Percentiles rank a stretch among this genome's conserved stretches.
Evolutionary conservation across 1,140 invertebrate species (phyloP).

Genomic region (Adelges cooleyi): DNA sequence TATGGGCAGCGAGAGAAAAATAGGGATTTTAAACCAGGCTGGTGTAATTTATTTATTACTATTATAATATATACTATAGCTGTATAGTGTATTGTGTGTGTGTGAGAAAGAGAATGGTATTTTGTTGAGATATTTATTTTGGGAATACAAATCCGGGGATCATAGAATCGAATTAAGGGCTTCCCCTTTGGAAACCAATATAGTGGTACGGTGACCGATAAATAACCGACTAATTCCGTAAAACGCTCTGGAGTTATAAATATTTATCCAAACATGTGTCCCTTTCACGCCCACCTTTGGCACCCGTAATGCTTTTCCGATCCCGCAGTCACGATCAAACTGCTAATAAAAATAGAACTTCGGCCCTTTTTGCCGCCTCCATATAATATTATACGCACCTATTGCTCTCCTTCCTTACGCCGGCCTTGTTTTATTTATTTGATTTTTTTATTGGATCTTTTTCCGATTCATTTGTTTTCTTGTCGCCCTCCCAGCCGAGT

Average conservation of each 20-base stretch:
- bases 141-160: too few species aligned
- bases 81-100: too few species aligned
- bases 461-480: not conserved
- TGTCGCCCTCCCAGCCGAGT: not conserved
- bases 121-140: too few species aligned
- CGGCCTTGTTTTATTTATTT: not conserved
- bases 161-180: not conserved
- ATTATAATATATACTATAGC: too few species aligned
- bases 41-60: too few species aligned
- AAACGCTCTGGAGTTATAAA: slow-evolving; percentile 14
- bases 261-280: slow-evolving; percentile 26
- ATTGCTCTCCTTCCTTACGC: not conserved
- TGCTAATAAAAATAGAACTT: slow-evolving; percentile 20
- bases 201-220: slow-evolving; percentile 11
- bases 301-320: not conserved
- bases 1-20: too few species aligned
- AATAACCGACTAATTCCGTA: slow-evolving; percentile 26
- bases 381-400: not conserved
- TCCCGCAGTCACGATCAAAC: not conserved
- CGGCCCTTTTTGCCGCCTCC: not conserved
- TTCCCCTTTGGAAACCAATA: slow-evolving; percentile 21
- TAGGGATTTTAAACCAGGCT: too few species aligned
- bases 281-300: slow-evolving; percentile 19
- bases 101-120: too few species aligned
- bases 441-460: not conserved